Evolutionary conservation across 2,888 invertebrate species (phyloP).

Genomic region (Ectobius pallidus): DNA sequence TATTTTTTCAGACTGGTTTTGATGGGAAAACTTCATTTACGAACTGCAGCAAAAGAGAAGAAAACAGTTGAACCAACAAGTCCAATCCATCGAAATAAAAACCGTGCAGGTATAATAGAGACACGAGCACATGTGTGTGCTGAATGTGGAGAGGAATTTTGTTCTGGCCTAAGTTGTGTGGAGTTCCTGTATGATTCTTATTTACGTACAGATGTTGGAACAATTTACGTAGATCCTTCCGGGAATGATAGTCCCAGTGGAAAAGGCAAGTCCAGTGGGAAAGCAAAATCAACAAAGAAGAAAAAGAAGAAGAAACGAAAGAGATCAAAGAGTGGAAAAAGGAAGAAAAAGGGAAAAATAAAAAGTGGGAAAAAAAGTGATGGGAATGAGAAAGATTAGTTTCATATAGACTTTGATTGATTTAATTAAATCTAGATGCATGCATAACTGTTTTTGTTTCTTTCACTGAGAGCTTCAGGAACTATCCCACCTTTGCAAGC

Average conservation of each 20-base stretch:
- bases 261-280: constrained; percentile 50
- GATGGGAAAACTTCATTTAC: constrained; percentile 77
- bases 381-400: constrained; percentile 4
- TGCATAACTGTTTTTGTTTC: too few relatives aligned
- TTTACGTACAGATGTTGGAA: constrained; percentile 53
- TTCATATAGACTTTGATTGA: too few relatives aligned
- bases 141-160: constrained; percentile 87
- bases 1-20: constrained; percentile 68
- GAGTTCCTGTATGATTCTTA: constrained; percentile 65
- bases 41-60: constrained; percentile 74
- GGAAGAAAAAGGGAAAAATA: constrained; percentile 43
- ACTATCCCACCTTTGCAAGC: too few relatives aligned
- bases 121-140: constrained; percentile 74
- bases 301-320: constrained; percentile 52
- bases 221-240: constrained; percentile 1
- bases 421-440: too few relatives aligned
- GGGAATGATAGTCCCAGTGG: constrained; percentile 48
- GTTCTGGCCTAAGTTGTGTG: constrained; percentile 64
- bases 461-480: too few relatives aligned
- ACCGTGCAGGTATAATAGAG: constrained; percentile 81
- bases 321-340: constrained; percentile 54
- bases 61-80: constrained; percentile 67
- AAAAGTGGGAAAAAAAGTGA: constrained; percentile 20
- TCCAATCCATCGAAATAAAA: constrained; percentile 76
- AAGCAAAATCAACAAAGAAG: constrained; percentile 51